phyloP scores from a whole-genome alignment of 2,888 invertebrate genomes.

The Hipparchia sbordonii region DNA sequence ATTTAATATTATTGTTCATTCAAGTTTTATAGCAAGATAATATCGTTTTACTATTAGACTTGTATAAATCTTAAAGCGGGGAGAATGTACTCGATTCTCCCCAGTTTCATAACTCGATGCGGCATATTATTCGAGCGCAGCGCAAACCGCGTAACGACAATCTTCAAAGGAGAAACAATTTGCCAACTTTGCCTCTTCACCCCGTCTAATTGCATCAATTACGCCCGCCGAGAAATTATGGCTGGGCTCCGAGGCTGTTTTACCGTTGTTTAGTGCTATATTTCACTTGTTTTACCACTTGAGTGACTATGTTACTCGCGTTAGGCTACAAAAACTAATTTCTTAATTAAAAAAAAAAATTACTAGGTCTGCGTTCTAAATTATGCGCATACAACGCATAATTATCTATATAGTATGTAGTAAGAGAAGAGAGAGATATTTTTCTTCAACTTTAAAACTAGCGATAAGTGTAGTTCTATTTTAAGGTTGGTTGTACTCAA shows the following conservation, averaged over 20 bases:
- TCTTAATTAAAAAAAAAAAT: no score
- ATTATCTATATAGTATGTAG: no score
- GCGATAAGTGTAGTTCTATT: no score
- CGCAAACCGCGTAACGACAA: conserved; percentile 35
- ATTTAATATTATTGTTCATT: no score
- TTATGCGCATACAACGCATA: no score
- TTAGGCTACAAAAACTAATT: no score
- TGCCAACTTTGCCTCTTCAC: conserved; percentile 38
- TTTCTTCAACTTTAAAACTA: no score
- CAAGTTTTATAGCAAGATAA: no score
- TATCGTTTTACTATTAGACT: not conserved
- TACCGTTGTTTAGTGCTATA: not conserved
- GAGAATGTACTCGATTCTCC: not conserved
- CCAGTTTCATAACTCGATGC: conserved; percentile 6
- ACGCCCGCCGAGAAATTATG: conserved; percentile 38
- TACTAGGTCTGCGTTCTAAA: no score
- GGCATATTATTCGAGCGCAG: not conserved
- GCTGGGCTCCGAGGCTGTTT: conserved; percentile 1
- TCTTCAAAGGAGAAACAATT: conserved; percentile 42
- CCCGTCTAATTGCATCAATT: conserved; percentile 68
- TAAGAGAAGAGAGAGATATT: no score
- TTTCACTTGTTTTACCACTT: not conserved
- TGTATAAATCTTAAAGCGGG: not conserved
- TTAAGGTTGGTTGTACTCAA: no score
- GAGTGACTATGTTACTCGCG: not conserved